These are phyloP conservation scores for Elgonia sp. DNA, from an alignment of 2,888 invertebrate genomes.

Conservation along the genomic window DNA sequence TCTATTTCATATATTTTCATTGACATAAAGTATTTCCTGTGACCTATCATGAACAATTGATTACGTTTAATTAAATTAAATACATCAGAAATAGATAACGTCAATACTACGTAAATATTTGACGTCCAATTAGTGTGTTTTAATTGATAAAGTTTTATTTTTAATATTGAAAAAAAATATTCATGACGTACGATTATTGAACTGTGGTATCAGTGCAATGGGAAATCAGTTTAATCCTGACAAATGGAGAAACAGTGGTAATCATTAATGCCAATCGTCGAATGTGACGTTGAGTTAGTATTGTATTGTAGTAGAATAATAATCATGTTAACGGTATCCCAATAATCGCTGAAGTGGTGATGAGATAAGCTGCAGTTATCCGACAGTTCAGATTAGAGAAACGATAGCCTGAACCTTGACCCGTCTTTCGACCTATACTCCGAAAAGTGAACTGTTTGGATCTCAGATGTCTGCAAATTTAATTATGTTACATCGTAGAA, in stretches of 20 bases:
- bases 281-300: slow-evolving; percentile 44
- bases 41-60: too few species aligned
- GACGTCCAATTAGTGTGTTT: too few species aligned
- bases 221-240: slow-evolving; percentile 49
- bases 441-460: not conserved
- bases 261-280: slow-evolving; percentile 46
- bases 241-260: slow-evolving; percentile 49
- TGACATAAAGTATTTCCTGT: too few species aligned
- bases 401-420: slow-evolving; percentile 35
- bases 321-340: slow-evolving; percentile 46
- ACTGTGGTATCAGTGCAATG: slow-evolving; percentile 25
- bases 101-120: too few species aligned
- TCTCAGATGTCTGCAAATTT: not conserved
- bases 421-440: not conserved
- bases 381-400: slow-evolving; percentile 23
- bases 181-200: not conserved
- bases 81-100: too few species aligned
- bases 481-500: slow-evolving; percentile 10
- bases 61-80: too few species aligned
- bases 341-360: slow-evolving; percentile 45
- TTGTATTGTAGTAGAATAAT: slow-evolving; percentile 51
- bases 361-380: slow-evolving; percentile 45
- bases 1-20: too few species aligned
- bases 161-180: too few species aligned
- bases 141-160: too few species aligned